Base-by-base conservation (phyloP, 2,113 vertebrate genomes). In the Gymnarchus niloticus region DNA sequence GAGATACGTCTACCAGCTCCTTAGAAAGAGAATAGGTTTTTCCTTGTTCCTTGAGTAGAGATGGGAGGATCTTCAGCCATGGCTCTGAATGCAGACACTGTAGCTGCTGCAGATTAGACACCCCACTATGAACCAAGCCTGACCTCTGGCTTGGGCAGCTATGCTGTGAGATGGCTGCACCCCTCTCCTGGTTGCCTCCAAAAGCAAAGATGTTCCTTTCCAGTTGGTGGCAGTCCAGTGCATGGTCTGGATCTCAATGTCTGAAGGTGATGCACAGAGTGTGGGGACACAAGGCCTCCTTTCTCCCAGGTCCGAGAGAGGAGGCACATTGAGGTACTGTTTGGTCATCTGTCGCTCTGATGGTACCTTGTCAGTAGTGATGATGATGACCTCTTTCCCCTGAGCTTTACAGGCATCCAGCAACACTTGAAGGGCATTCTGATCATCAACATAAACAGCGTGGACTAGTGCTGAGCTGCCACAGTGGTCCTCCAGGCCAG, bases 371-470 rank as follows among this genome's bases (percentile, higher is more conserved):
- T 96, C 95, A 0, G 92, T 96, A 0, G 95, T 96, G 83, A 99
- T 98, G 89, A 99, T 98, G 88, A 99, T 98, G 51, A 98, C 97
- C 78, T 99, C 97, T 83, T 98, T 98, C 0, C 97, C 97, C 3
- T 88, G 95, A 0, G 93, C 96, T 87, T 94, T 97, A 91, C 96
- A 98, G n/a, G 95, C 94, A 73, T 94, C 95, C 0, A 99, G 94
- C 28, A 99, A 87, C 85, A 99, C 84, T 82, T 94, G 93, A 56
- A 99, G 91, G 0, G 95, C 96, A 76, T 95, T 95, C 81, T 89
- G 94, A 81, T 98, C 96, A 10, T 95, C 95, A 0, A 95, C 92
- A 41, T 96, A 95, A 51, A 98, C 94, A 0, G 97, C 95, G 0
- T 98, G 94, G 49, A 98, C 95, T 23, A 99, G 91, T 0, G 97